Evolutionary conservation across 2,888 invertebrate genomes (phyloP).

Genomic region (Melanostoma mellinum): DNA sequence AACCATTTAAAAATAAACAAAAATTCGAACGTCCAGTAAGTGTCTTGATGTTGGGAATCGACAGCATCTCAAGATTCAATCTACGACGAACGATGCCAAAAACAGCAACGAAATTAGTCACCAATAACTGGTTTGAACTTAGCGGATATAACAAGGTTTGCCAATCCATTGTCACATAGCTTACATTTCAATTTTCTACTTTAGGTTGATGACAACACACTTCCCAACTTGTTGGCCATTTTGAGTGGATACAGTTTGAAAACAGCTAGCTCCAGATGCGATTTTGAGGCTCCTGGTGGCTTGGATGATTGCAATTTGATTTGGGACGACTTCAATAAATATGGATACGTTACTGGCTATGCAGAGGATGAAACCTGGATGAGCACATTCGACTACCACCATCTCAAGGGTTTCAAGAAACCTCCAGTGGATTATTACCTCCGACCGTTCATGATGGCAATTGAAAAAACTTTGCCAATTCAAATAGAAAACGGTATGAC

Average conservation of each 20-base stretch:
- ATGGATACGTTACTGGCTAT: conserved; percentile 89
- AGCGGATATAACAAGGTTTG: conserved; percentile 87
- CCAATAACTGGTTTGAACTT: conserved; percentile 87
- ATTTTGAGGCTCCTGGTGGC: conserved; percentile 83
- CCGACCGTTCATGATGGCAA: conserved; percentile 87
- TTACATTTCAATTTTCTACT: neutral
- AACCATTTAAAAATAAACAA: neutral
- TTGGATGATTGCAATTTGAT: conserved; percentile 88
- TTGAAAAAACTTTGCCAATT: conserved; percentile 84
- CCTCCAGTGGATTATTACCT: conserved; percentile 92
- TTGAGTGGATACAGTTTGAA: conserved; percentile 86
- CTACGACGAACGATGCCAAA: conserved; percentile 88
- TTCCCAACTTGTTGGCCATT: conserved; percentile 93
- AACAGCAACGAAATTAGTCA: conserved; percentile 85
- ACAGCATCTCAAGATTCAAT: conserved; percentile 91
- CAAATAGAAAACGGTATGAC: conserved; percentile 82
- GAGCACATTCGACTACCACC: conserved; percentile 85
- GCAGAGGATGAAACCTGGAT: conserved; percentile 88
- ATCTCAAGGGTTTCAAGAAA: conserved; percentile 86
- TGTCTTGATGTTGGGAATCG: conserved; percentile 91
- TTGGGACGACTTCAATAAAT: conserved; percentile 88
- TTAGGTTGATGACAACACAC: conserved; percentile 92
- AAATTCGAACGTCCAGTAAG: conserved; percentile 78
- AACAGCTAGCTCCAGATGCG: conserved; percentile 82
- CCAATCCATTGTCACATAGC: neutral